These are phyloP conservation scores for Phataginus tetradactyla DNA, from an alignment of 2,797 vertebrate species.

Conservation along the genomic window DNA sequence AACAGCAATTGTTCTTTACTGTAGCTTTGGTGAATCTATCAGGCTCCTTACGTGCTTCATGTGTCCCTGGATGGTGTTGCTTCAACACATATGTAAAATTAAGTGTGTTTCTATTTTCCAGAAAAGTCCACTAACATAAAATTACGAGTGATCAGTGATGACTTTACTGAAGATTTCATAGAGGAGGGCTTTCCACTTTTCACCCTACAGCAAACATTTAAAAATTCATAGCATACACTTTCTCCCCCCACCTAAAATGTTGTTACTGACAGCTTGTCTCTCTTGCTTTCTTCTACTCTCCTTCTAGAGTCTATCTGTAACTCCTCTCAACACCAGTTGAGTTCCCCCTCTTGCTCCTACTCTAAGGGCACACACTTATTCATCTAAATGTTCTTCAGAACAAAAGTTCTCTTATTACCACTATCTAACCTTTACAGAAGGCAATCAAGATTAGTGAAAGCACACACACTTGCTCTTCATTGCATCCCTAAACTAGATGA, in stretches of 20 bases:
- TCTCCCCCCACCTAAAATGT: background rate
- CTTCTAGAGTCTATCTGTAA: background rate
- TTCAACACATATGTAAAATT: background rate
- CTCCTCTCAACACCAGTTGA: background rate
- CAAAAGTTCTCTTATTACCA: background rate
- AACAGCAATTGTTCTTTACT: background rate
- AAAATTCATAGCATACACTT: background rate
- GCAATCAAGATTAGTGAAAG: background rate
- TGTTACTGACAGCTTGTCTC: background rate
- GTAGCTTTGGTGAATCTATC: background rate
- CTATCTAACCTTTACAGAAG: slow-evolving; percentile 6
- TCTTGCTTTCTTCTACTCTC: background rate
- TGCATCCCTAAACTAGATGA: background rate
- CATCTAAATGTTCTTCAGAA: background rate
- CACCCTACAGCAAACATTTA: background rate
- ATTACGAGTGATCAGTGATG: background rate
- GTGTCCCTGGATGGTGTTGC: background rate
- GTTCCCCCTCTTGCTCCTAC: background rate
- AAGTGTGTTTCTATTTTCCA: background rate
- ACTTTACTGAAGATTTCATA: background rate
- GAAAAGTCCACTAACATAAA: background rate
- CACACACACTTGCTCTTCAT: background rate
- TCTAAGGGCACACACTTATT: background rate
- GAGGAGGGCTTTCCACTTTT: background rate
- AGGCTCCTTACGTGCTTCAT: too few species aligned